These are phyloP conservation scores for Campoletis raptor DNA, from an alignment of 2,888 invertebrate genomes.

Conservation along the genomic window DNA sequence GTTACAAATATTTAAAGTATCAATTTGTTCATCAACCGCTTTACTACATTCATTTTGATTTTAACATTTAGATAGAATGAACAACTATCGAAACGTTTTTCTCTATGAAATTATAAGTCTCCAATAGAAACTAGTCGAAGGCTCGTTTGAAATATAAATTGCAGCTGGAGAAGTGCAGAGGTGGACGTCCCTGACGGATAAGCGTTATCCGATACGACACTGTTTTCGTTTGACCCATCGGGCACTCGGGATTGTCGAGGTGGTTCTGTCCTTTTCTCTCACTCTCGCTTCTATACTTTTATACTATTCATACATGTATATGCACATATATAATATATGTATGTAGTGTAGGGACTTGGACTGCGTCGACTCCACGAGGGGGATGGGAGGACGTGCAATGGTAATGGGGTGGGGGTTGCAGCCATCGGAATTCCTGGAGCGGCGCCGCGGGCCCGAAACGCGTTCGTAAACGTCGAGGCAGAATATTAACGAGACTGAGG, in stretches of 20 bases:
- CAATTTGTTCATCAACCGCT: not conserved
- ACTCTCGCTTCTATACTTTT: slow-evolving; percentile 4
- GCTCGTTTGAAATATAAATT: slow-evolving; percentile 56
- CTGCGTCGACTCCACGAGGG: slow-evolving; percentile 43
- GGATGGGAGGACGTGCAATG: slow-evolving; percentile 57
- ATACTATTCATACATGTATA: not conserved
- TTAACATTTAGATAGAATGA: too few species aligned
- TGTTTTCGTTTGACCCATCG: slow-evolving; percentile 74
- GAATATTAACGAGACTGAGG: slow-evolving; percentile 71
- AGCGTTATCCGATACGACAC: slow-evolving; percentile 73
- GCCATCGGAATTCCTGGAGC: slow-evolving; percentile 74
- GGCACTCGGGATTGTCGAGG: slow-evolving; percentile 57
- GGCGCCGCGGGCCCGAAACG: slow-evolving; percentile 69
- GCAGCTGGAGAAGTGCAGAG: slow-evolving; percentile 62
- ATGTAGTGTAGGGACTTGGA: slow-evolving; percentile 19
- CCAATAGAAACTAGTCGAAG: slow-evolving; percentile 34
- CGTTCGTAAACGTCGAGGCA: slow-evolving; percentile 73
- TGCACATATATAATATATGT: not conserved
- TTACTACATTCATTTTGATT: not conserved
- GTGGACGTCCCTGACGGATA: slow-evolving; percentile 68
- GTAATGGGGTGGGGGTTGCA: slow-evolving; percentile 49
- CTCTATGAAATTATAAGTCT: not conserved
- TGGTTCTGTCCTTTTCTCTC: slow-evolving; percentile 21
- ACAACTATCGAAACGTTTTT: not conserved
- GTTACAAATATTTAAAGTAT: not conserved